Evolutionary conservation across 1,140 invertebrate genomes (phyloP), one percentile per base, ranked within the genome.

Genomic region (Heliconius eleuchia): DNA sequence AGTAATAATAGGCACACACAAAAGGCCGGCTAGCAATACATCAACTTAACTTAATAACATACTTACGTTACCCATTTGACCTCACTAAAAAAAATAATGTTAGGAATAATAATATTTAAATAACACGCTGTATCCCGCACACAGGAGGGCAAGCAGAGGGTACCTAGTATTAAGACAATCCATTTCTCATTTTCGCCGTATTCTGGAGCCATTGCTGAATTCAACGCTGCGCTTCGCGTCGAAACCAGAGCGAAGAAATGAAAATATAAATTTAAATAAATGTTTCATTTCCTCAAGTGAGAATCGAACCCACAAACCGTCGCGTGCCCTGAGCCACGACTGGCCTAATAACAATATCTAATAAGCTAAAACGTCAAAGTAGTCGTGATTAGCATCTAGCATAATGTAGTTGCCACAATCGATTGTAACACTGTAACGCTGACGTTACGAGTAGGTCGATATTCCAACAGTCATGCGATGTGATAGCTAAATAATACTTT

Each of bases 401-500:
- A 50, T 76, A 74, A 74, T 74, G 52, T 78, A 78, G 71, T 50
- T n/a, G n/a, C 74, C 39, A 50, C 78, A 78, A 80, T 83, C 55
- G 76, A 52, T 42, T 72, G 37, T 78, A 34, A 70, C 55, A 70
- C 77, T 27, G n/a, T 79, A 66, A 74, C 55, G 52, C 77, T 18
- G 34, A 74, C 70, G 39, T 18, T 46, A 7, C 6, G 5, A 7
- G 6, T 46, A 76, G 60, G 74, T 46, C 57, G 9, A 9, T 30
- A 16, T 3, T 70, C 39, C 60, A 71, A 39, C 42, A 18, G 60
- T 27, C 46, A 76, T 74, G 60, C 74, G 74, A 76, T 74, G 73
- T 30, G n/a, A 74, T 30, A 66, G 27, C 60, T 66, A 30, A 66
- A 66, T 66, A 66, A 66, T 66, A 30, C 23, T 66, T 27, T 60